Percentiles rank a stretch among this genome's conserved stretches.
Conservation (phyloP, 64 coral and sea anemone genomes). For the Hydrozoanthus tunicans region DNA sequence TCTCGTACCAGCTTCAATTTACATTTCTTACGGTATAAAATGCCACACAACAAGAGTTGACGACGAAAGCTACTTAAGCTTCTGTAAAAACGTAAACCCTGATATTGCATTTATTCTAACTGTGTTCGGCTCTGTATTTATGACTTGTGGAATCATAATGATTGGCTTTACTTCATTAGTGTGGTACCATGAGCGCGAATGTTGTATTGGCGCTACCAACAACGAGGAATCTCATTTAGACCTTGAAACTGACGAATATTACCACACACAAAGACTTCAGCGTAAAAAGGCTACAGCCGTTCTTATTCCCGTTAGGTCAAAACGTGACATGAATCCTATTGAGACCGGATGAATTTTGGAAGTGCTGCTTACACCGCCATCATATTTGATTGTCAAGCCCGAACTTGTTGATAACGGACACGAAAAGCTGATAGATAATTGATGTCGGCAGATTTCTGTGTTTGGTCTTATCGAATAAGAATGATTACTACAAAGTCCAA, state of each 20-base stretch:
- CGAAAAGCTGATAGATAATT: too few relatives aligned
- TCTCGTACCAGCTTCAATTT: neutral
- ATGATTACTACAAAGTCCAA: too few relatives aligned
- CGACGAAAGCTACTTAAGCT: neutral
- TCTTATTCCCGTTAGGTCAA: too few relatives aligned
- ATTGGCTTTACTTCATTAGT: conserved; percentile 20
- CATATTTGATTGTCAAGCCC: too few relatives aligned
- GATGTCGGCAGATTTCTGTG: too few relatives aligned
- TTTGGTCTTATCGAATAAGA: too few relatives aligned
- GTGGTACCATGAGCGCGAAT: neutral
- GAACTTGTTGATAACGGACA: too few relatives aligned
- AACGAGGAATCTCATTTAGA: neutral
- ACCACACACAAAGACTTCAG: neutral
- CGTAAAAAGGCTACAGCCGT: too few relatives aligned
- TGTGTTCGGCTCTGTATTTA: conserved; percentile 45
- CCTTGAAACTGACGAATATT: neutral
- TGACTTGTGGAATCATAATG: neutral
- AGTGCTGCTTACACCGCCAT: too few relatives aligned
- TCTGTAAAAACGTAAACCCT: conserved; percentile 30
- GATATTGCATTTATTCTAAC: conserved; percentile 26
- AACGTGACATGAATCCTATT: too few relatives aligned
- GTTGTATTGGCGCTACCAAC: neutral
- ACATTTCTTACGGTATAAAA: conserved; percentile 3
- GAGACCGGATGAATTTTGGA: too few relatives aligned
- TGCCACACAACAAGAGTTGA: neutral